phyloP scores from a whole-genome alignment of 2,797 vertebrate species.

The Erpetoichthys calabaricus region DNA sequence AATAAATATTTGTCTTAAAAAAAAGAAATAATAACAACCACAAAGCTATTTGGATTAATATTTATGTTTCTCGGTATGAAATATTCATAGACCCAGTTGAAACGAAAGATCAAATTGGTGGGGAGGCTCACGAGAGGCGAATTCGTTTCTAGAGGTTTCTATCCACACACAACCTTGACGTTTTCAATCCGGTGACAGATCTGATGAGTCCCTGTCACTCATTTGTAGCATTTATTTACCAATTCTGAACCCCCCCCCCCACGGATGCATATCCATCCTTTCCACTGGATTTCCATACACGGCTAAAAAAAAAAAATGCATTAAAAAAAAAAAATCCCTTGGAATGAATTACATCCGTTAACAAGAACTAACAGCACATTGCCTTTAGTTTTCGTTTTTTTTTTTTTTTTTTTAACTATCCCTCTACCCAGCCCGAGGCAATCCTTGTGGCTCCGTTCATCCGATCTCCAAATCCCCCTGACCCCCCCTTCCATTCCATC shows the following conservation, averaged over 20 bases:
- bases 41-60: constrained; percentile 98
- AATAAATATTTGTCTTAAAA: constrained; percentile 87
- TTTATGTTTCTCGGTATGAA: constrained; percentile 91
- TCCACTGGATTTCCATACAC: too few relatives aligned
- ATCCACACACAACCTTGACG: constrained; percentile 65
- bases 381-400: constrained; percentile 39
- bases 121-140: constrained; percentile 44
- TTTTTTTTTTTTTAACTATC: constrained; percentile 38
- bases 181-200: constrained; percentile 62
- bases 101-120: constrained; percentile 30
- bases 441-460: constrained; percentile 61
- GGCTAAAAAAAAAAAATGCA: too few relatives aligned
- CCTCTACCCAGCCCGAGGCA: constrained; percentile 58
- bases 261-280: too few relatives aligned
- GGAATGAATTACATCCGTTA: constrained; percentile 82
- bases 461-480: constrained; percentile 39
- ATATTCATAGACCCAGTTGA: constrained; percentile 83
- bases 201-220: constrained; percentile 53
- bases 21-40: constrained; percentile 94
- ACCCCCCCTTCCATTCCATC: constrained; percentile 64
- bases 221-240: constrained; percentile 38
- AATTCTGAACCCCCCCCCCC: too few relatives aligned
- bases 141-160: constrained; percentile 66
- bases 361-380: constrained; percentile 58
- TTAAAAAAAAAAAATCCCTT: constrained; percentile 55